These are phyloP conservation scores for Silurus asotus DNA, from an alignment of 2,113 vertebrate species.

Conservation along the genomic window DNA sequence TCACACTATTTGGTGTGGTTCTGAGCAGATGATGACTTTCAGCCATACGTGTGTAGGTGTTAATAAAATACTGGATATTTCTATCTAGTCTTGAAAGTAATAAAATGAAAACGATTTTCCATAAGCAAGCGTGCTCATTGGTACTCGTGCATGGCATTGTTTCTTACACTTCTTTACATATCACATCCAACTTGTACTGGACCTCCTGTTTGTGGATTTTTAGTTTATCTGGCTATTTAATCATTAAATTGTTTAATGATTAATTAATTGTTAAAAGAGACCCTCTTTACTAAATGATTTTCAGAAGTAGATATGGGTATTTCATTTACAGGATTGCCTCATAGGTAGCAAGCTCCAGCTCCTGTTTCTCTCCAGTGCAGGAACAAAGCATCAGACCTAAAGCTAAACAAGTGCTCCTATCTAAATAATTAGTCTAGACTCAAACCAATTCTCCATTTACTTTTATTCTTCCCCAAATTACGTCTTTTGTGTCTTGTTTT, in stretches of 20 bases:
- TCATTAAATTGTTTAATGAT: too few relatives aligned
- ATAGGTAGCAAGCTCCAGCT: neutral
- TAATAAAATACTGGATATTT: neutral
- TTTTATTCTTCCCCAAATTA: neutral
- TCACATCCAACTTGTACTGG: neutral
- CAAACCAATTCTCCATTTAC: neutral
- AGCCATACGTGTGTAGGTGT: neutral
- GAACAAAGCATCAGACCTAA: neutral
- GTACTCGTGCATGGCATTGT: neutral
- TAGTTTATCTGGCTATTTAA: neutral
- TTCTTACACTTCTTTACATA: neutral
- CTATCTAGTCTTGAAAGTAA: neutral
- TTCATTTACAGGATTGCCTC: neutral
- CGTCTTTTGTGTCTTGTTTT: neutral
- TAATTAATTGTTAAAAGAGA: too few relatives aligned
- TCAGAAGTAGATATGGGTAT: neutral
- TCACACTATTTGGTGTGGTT: slow-evolving; percentile 4
- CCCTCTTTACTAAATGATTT: neutral
- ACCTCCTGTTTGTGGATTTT: neutral
- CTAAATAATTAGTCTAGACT: neutral
- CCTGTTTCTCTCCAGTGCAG: neutral
- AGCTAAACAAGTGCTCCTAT: neutral
- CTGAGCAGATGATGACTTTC: slow-evolving; percentile 3
- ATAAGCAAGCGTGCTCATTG: neutral
- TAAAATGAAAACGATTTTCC: neutral